These are phyloP conservation scores for Toxotes chatareus DNA, from an alignment of 2,113 vertebrate genomes.

Conservation along the genomic window DNA sequence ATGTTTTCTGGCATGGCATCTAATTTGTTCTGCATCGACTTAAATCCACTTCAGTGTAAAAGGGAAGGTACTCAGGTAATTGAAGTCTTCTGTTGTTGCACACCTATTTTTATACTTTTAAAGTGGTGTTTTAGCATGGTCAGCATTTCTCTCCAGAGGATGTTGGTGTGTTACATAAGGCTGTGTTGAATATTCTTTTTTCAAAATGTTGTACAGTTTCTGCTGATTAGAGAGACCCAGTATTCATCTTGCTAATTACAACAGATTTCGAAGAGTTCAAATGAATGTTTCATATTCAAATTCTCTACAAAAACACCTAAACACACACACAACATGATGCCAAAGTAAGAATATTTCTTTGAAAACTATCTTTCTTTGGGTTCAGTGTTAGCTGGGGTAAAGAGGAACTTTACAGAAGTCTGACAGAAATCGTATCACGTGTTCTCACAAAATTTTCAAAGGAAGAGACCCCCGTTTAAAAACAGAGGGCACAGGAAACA, in stretches of 20 bases:
- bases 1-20: conserved; percentile 39
- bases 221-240: conserved; percentile 32
- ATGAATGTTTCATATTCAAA: conserved; percentile 62
- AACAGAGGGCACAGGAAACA: conserved; percentile 36
- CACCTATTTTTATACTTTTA: conserved; percentile 57
- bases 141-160: conserved; percentile 39
- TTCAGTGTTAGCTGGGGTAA: conserved; percentile 18
- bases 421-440: conserved; percentile 6
- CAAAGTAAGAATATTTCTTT: conserved; percentile 33
- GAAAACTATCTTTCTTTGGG: conserved; percentile 4
- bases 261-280: conserved; percentile 40
- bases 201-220: conserved; percentile 47
- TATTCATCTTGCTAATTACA: conserved; percentile 28
- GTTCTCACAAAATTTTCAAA: conserved; percentile 39
- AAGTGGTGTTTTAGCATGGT: conserved; percentile 54
- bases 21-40: conserved; percentile 53
- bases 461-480: conserved; percentile 35
- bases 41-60: conserved; percentile 70
- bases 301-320: conserved; percentile 14
- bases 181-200: conserved; percentile 14
- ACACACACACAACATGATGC: conserved; percentile 30
- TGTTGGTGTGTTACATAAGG: conserved; percentile 34
- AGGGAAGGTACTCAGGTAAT: conserved; percentile 80
- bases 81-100: conserved; percentile 71
- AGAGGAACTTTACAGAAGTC: conserved; percentile 8